Base-by-base conservation (phyloP, 1,140 invertebrate species). In the Thalassaphorura encarpata region DNA sequence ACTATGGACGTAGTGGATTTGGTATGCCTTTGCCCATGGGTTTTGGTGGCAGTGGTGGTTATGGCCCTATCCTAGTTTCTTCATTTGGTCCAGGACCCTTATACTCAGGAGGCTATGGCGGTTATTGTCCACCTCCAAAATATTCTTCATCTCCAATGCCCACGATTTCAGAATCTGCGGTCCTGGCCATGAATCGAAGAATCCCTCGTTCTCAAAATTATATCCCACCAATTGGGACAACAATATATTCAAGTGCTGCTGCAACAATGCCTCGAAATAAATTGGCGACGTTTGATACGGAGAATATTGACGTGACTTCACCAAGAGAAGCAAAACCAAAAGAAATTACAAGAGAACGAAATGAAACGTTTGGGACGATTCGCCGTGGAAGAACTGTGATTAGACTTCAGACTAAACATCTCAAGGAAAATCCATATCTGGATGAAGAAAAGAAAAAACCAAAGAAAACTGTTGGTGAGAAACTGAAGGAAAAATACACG, bases 251-350 rank as follows among this genome's bases (percentile, higher is more conserved):
- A n/a, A n/a, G n/a, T n/a, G n/a, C n/a, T n/a, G n/a, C n/a, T n/a
- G n/a, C n/a, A n/a, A n/a, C n/a, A n/a, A n/a, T n/a, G n/a, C n/a
- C n/a, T n/a, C n/a, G n/a, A n/a, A 19, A 42, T 18, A 5, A 23
- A 4, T 36, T 56, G 31, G 56, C 60, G 8, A 36, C 54, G 56
- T 85, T 87, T 28, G 84, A 87, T 67, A 87, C 85, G 3, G 83
- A 84, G 1, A 83, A 87, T 67, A 89, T 89, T 60, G 85, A 89
- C 69, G 84, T 89, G 11, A 46, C 83, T 2, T 73, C 75, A 0
- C 73, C 74, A 0, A 73, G 78, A 40, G 79, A 63, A 60, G 36
- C 16, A 31, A 21, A 27, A 6, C 43, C 57, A 23, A 45, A 23
- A 29, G 58, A 61, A 36, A 55, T 39, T 50, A 21, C 47, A 24